Evolutionary conservation across 2,888 invertebrate species (phyloP).

Genomic region (Yponomeuta sedellus): DNA sequence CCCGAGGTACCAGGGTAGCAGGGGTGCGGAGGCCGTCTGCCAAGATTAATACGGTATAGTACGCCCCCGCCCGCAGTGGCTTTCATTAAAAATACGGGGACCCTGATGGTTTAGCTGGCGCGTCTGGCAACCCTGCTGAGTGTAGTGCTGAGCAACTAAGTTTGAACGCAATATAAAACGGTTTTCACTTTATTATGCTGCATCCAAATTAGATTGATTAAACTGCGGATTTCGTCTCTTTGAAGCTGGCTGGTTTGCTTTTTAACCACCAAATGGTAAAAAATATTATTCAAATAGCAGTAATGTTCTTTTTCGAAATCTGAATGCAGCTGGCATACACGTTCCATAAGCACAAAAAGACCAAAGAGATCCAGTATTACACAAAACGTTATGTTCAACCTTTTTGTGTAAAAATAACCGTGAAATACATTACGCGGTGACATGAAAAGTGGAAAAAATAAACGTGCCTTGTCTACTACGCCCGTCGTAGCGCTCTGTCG

Average conservation of each 20-base stretch:
- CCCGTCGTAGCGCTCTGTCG: neutral
- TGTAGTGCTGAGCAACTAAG: neutral
- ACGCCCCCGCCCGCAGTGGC: conserved; percentile 65
- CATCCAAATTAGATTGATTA: no score
- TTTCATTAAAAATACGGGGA: conserved; percentile 68
- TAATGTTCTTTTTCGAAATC: no score
- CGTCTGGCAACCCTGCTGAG: conserved; percentile 10
- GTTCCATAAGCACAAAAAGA: no score
- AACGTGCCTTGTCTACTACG: neutral
- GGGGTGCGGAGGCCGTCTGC: conserved; percentile 52
- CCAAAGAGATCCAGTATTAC: no score
- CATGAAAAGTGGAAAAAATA: neutral
- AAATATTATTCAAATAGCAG: no score
- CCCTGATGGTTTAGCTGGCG: conserved; percentile 45
- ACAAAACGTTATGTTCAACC: no score
- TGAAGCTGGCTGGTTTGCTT: no score
- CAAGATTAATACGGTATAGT: conserved; percentile 71
- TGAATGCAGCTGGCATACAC: no score
- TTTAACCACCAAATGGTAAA: no score
- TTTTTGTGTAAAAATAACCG: no score
- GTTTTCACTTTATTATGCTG: no score
- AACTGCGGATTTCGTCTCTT: no score
- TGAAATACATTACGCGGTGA: neutral
- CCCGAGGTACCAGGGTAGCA: conserved; percentile 62
- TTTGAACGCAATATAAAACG: neutral